Conservation (phyloP, 2,113 vertebrate species). For the Pagrus major region DNA sequence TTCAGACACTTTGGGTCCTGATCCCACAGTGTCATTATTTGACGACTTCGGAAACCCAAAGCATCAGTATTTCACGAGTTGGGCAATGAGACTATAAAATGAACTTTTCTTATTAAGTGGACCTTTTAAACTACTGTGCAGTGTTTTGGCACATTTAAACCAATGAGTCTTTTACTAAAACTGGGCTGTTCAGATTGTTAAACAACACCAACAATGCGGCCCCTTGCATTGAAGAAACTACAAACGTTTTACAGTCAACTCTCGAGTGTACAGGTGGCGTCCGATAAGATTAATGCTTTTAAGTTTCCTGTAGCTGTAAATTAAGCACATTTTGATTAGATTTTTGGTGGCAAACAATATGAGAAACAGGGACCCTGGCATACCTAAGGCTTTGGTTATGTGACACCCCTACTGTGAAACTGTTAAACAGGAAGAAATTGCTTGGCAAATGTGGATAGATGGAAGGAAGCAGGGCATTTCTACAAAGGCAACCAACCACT, state of each 20-base stretch:
- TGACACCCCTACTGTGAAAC: conserved; percentile 41
- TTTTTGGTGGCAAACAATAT: conserved; percentile 38
- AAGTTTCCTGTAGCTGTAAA: conserved; percentile 36
- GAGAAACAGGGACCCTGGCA: conserved; percentile 7
- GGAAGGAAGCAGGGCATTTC: conserved; percentile 36
- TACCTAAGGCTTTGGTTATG: conserved; percentile 26
- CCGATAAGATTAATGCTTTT: conserved; percentile 35
- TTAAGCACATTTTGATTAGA: conserved; percentile 46
- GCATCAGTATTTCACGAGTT: no score
- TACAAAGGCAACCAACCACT: conserved; percentile 58
- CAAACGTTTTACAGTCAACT: background rate
- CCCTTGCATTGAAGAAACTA: background rate
- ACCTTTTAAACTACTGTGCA: background rate
- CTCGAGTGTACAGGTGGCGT: background rate
- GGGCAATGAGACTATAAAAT: no score
- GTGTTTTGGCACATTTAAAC: background rate
- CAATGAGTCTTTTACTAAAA: background rate
- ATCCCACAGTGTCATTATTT: no score
- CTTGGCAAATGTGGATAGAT: conserved; percentile 41
- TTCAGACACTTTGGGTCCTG: no score
- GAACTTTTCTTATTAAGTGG: no score
- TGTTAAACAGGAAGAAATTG: conserved; percentile 24
- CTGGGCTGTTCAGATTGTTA: background rate
- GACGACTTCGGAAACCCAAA: no score
- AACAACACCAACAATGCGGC: background rate